Evolutionary conservation across 2,113 vertebrate species (phyloP).

Genomic region (Trematomus loennbergii): DNA sequence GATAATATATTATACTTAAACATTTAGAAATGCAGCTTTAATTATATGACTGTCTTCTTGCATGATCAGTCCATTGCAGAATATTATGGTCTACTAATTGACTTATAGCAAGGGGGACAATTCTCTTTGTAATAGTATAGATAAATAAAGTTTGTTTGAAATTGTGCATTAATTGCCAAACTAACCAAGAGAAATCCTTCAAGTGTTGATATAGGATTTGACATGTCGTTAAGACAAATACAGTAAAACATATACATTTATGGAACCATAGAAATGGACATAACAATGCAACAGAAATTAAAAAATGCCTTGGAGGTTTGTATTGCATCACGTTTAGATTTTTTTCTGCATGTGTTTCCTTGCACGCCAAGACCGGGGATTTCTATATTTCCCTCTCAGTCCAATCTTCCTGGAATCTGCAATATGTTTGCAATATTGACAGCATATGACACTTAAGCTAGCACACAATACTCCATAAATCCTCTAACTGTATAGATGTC

Average conservation of each 20-base stretch:
- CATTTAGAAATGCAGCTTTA: background rate
- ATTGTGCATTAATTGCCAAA: too few relatives aligned
- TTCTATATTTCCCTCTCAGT: slow-evolving; percentile 37
- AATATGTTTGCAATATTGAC: slow-evolving; percentile 70
- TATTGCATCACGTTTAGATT: background rate
- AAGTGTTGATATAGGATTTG: too few relatives aligned
- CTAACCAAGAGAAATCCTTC: too few relatives aligned
- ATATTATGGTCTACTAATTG: background rate
- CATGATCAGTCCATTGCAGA: background rate
- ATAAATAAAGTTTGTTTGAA: background rate
- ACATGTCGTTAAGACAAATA: too few relatives aligned
- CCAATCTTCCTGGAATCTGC: slow-evolving; percentile 53
- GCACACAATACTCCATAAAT: slow-evolving; percentile 57
- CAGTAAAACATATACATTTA: too few relatives aligned
- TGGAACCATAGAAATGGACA: background rate
- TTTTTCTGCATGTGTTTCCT: background rate
- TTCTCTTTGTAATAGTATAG: background rate
- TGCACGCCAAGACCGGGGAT: slow-evolving; percentile 2
- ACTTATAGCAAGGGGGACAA: background rate
- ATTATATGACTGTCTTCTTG: background rate
- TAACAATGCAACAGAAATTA: slow-evolving; percentile 8
- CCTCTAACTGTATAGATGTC: slow-evolving; percentile 40
- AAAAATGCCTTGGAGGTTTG: background rate
- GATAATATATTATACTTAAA: too few relatives aligned
- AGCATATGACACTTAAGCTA: slow-evolving; percentile 62